phyloP scores from a whole-genome alignment of 2,888 invertebrate species.

The Trilocha varians region DNA sequence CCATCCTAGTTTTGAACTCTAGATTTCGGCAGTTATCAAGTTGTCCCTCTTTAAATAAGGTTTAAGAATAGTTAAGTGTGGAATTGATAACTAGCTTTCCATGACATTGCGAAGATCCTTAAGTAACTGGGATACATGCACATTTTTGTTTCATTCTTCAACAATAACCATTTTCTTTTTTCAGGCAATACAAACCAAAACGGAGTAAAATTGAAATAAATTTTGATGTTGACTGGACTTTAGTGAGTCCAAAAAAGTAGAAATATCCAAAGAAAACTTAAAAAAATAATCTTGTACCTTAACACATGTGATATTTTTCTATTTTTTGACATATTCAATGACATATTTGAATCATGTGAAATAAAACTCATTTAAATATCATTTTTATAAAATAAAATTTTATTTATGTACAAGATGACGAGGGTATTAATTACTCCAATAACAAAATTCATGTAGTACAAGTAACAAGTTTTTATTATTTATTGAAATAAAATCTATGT shows the following conservation, averaged over 20 bases:
- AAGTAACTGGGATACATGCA: too few species aligned
- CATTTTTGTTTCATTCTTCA: too few species aligned
- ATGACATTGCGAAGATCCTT: too few species aligned
- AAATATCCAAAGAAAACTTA: background rate
- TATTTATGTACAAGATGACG: constrained; percentile 67
- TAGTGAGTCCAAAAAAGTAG: background rate
- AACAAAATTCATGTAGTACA: constrained; percentile 44
- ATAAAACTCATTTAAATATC: constrained; percentile 37
- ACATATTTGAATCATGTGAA: background rate
- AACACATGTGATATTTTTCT: too few species aligned
- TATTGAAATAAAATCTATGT: background rate
- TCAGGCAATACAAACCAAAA: constrained; percentile 77
- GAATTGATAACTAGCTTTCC: too few species aligned
- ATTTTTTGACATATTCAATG: too few species aligned
- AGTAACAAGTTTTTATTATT: constrained; percentile 3
- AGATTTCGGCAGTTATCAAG: too few species aligned
- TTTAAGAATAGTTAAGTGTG: too few species aligned
- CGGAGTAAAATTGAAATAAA: constrained; percentile 77
- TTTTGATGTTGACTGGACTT: constrained; percentile 75
- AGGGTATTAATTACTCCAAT: constrained; percentile 51
- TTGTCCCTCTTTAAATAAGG: too few species aligned
- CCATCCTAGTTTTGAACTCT: too few species aligned
- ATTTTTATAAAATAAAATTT: constrained; percentile 64
- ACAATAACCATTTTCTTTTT: constrained; percentile 17
- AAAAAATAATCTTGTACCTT: too few species aligned